phyloP scores from a whole-genome alignment of 2,888 invertebrate species.

The Leptinotarsa haldemani region DNA sequence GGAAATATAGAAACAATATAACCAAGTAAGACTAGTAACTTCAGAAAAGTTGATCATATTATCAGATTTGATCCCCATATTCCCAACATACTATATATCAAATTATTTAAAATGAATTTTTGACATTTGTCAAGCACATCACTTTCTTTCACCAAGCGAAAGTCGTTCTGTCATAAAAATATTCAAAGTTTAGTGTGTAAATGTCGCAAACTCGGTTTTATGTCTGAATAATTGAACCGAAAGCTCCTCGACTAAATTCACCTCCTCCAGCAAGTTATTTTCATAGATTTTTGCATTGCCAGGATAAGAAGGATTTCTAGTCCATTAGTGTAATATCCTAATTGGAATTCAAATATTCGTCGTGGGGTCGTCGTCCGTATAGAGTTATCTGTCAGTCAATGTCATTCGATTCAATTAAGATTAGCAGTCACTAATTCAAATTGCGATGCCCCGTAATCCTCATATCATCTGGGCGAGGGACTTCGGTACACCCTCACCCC shows the following conservation, averaged over 20 bases:
- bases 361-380: conserved; percentile 8
- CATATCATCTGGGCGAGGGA: conserved; percentile 30
- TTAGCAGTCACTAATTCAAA: conserved; percentile 45
- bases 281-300: not conserved
- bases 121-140: no score
- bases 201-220: not conserved
- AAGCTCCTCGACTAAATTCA: not conserved
- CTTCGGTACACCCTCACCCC: conserved; percentile 18
- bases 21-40: no score
- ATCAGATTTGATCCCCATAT: no score
- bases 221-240: not conserved
- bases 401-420: conserved; percentile 42
- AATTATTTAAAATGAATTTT: no score
- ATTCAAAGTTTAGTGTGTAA: not conserved
- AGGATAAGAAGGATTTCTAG: not conserved
- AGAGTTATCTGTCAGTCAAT: conserved; percentile 37
- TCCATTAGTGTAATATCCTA: conserved; percentile 2
- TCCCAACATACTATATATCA: no score
- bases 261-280: not conserved
- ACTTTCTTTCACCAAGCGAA: no score
- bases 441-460: conserved; percentile 46
- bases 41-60: no score
- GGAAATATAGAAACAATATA: no score
- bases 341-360: conserved; percentile 34
- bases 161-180: no score